Conservation (phyloP, 2,113 vertebrate genomes). For the Lagopus muta region DNA sequence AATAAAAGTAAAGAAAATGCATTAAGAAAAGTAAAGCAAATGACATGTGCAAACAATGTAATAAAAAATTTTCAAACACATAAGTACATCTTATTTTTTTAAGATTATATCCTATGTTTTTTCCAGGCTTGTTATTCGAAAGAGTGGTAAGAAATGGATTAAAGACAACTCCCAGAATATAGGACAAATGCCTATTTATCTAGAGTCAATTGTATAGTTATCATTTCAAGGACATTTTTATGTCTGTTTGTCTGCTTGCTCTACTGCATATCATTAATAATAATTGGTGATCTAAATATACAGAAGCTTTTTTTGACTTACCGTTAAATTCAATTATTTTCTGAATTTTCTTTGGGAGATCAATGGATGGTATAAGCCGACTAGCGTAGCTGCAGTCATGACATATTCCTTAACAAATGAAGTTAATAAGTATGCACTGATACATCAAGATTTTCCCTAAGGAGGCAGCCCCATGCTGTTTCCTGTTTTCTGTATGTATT, state of each 20-base stretch:
- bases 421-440: conserved; percentile 2
- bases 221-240: neutral
- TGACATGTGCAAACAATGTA: neutral
- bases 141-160: neutral
- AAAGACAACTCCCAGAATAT: neutral
- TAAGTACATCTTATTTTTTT: neutral
- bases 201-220: neutral
- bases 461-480: neutral
- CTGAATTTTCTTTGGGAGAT: neutral
- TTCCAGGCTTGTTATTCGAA: neutral
- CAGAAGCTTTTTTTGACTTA: neutral
- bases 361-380: neutral
- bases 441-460: neutral
- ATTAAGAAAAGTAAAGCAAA: neutral
- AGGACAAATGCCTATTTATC: neutral
- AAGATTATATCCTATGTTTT: neutral
- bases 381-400: neutral
- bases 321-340: neutral
- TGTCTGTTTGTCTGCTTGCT: neutral
- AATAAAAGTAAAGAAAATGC: neutral
- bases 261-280: neutral
- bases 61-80: neutral
- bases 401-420: conserved; percentile 23
- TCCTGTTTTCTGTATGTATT: conserved; percentile 7
- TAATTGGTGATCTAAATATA: neutral